Conservation (phyloP, 1,140 invertebrate genomes). For the Diabrotica virgifera region DNA sequence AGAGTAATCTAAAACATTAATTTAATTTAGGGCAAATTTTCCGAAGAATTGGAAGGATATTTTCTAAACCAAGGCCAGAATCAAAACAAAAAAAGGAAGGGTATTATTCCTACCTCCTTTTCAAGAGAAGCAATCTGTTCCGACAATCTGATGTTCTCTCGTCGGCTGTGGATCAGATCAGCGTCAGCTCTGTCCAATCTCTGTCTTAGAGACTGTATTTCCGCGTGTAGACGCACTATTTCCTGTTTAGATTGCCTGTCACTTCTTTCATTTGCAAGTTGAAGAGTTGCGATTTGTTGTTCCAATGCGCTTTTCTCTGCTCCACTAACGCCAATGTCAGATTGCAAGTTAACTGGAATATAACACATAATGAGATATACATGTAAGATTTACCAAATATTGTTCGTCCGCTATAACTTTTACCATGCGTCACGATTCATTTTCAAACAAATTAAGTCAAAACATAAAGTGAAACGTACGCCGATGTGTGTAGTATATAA, state of each 20-base stretch:
- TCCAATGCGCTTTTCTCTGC: slow-evolving; percentile 73
- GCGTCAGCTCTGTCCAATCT: slow-evolving; percentile 73
- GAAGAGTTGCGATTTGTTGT: slow-evolving; percentile 66
- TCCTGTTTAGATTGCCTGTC: slow-evolving; percentile 73
- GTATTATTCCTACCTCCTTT: slow-evolving; percentile 62
- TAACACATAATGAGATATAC: not conserved
- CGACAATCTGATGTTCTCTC: slow-evolving; percentile 70
- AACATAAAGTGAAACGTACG: too few species aligned
- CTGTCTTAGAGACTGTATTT: slow-evolving; percentile 73
- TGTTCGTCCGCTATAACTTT: too few species aligned
- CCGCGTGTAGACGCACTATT: slow-evolving; percentile 66
- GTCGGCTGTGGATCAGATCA: slow-evolving; percentile 70
- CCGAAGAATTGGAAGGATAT: not conserved
- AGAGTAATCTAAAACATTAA: slow-evolving; percentile 48
- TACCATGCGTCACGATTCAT: too few species aligned
- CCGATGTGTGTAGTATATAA: too few species aligned
- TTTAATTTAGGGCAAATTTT: slow-evolving; percentile 2
- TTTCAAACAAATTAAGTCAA: too few species aligned
- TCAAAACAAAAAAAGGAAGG: not conserved
- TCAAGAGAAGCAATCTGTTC: slow-evolving; percentile 74
- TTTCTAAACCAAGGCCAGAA: too few species aligned
- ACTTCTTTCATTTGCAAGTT: slow-evolving; percentile 60
- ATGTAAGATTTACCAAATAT: too few species aligned
- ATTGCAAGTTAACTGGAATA: slow-evolving; percentile 63
- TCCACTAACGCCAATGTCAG: slow-evolving; percentile 67